Evolutionary conservation across 2,797 vertebrate species (phyloP).

Genomic region (Acanthurus lineatus): DNA sequence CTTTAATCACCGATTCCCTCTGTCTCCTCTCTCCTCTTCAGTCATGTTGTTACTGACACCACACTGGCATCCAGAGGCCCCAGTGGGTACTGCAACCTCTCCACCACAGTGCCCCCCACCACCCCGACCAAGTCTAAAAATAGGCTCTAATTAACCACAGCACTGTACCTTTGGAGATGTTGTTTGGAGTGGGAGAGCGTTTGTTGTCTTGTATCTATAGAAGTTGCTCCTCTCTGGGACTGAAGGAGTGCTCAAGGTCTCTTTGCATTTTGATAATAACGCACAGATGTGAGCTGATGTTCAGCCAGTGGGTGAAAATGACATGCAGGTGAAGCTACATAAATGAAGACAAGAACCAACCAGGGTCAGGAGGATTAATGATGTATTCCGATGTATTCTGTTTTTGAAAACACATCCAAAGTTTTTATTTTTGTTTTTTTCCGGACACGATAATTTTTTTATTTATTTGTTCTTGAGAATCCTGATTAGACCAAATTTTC

Average conservation of each 20-base stretch:
- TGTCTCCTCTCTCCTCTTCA: neutral
- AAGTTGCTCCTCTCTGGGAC: constrained; percentile 48
- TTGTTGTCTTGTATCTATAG: constrained; percentile 67
- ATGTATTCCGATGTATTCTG: neutral
- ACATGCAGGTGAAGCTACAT: constrained; percentile 1
- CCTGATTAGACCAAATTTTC: too few relatives aligned
- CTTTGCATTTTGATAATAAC: constrained; percentile 31
- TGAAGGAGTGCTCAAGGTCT: constrained; percentile 25
- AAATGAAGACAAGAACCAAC: neutral
- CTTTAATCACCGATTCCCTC: constrained; percentile 63
- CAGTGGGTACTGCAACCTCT: constrained; percentile 43
- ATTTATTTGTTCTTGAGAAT: too few relatives aligned
- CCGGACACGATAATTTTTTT: too few relatives aligned
- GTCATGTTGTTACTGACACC: constrained; percentile 69
- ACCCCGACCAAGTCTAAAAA: constrained; percentile 56
- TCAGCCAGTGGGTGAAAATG: neutral
- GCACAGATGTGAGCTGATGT: neutral
- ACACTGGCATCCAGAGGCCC: constrained; percentile 84
- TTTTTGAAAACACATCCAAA: neutral
- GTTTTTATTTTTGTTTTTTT: too few relatives aligned
- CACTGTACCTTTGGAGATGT: constrained; percentile 61
- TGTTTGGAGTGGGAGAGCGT: constrained; percentile 56
- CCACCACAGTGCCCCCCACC: neutral
- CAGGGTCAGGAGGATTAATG: neutral
- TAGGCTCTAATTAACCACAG: constrained; percentile 70